These are phyloP conservation scores for Pollenia griseotomentosa DNA, from an alignment of 2,888 invertebrate species.

Conservation along the genomic window DNA sequence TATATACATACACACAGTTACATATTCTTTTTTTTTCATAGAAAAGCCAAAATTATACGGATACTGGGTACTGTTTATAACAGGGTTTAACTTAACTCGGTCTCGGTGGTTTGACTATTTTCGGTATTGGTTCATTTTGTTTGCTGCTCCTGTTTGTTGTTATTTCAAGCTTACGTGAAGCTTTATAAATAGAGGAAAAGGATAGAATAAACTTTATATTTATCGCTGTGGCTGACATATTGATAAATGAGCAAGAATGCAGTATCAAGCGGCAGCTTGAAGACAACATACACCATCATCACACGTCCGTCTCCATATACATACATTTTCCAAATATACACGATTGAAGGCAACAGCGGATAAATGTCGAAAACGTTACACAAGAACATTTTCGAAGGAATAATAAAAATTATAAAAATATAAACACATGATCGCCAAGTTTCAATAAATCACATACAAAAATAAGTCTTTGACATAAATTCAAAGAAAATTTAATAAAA, in stretches of 20 bases:
- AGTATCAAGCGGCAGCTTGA: conserved; percentile 14
- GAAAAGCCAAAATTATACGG: background rate
- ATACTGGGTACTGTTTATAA: background rate
- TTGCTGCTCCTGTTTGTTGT: conserved; percentile 7
- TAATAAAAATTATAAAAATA: too few species aligned
- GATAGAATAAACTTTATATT: conserved; percentile 63
- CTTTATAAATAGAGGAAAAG: conserved; percentile 26
- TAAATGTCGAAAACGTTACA: conserved; percentile 13
- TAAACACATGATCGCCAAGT: conserved; percentile 38
- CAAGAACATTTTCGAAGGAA: conserved; percentile 16
- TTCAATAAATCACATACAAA: conserved; percentile 61
- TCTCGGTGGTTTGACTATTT: conserved; percentile 22
- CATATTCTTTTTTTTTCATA: background rate
- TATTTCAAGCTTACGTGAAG: conserved; percentile 10
- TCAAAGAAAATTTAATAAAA: conserved; percentile 28
- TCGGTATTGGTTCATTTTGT: conserved; percentile 24
- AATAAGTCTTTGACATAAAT: conserved; percentile 56
- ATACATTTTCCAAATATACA: conserved; percentile 40
- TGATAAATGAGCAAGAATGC: conserved; percentile 80
- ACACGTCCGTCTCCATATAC: background rate
- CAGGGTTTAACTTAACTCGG: conserved; percentile 20
- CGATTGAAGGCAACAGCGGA: conserved; percentile 12
- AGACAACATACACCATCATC: conserved; percentile 16
- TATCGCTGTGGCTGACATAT: conserved; percentile 81
- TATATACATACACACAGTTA: background rate